A percentile compares a stretch with the other conserved stretches of the same genome.
phyloP scores from a whole-genome alignment of 2,888 invertebrate species.

The Cryptops parisi region DNA sequence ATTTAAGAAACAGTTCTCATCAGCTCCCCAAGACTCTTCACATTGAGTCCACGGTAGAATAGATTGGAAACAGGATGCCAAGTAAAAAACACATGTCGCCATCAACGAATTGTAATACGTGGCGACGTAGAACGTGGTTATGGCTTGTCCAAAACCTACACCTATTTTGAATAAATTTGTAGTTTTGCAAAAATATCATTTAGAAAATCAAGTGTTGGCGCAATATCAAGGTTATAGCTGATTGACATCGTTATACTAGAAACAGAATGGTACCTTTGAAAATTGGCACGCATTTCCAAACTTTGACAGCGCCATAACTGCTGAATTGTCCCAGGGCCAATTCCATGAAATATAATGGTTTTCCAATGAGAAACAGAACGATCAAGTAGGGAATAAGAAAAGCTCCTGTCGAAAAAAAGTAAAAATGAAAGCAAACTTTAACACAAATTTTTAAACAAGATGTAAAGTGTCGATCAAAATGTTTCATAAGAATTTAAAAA shows the following conservation, averaged over 20 bases:
- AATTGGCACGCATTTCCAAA: conserved; percentile 45
- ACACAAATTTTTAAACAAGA: no score
- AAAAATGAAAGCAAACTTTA: no score
- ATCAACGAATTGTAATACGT: conserved; percentile 29
- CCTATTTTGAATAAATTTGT: no score
- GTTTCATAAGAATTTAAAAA: no score
- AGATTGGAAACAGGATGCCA: conserved; percentile 25
- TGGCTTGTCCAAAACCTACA: conserved; percentile 27
- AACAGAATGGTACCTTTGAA: conserved; percentile 36
- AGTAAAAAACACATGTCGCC: conserved; percentile 27
- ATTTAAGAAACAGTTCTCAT: no score
- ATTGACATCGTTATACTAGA: no score
- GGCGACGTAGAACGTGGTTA: conserved; percentile 25
- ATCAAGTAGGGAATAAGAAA: conserved; percentile 57
- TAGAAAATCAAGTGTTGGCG: no score
- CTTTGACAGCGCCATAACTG: conserved; percentile 59
- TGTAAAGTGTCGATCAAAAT: no score
- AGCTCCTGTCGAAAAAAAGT: no score
- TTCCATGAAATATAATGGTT: conserved; percentile 67
- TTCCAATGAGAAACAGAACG: conserved; percentile 56
- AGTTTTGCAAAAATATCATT: no score
- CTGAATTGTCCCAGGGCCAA: conserved; percentile 63
- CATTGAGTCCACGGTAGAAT: conserved; percentile 16
- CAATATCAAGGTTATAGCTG: no score
- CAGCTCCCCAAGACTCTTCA: conserved; percentile 27